phyloP scores from a whole-genome alignment of 2,888 invertebrate species.

The Cryptophagus acutangulus region DNA sequence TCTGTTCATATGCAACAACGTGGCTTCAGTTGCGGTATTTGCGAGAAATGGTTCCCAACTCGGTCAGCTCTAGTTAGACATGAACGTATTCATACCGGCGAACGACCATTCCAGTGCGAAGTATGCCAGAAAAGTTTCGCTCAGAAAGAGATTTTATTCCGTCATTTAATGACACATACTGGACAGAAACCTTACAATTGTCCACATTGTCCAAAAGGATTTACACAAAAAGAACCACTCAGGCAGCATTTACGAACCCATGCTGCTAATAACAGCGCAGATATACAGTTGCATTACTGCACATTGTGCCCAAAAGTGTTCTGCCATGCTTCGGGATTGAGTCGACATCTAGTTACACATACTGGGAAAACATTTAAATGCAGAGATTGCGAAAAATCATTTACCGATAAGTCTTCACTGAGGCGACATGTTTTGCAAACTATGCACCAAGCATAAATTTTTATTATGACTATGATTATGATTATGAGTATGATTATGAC shows the following conservation, averaged over 20 bases:
- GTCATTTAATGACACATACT: constrained; percentile 58
- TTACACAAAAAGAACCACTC: constrained; percentile 68
- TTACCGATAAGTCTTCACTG: constrained; percentile 68
- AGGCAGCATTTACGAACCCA: constrained; percentile 59
- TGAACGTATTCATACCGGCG: constrained; percentile 63
- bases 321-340: constrained; percentile 60
- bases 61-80: constrained; percentile 64
- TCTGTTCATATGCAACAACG: constrained; percentile 58
- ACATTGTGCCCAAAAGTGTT: constrained; percentile 61
- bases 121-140: constrained; percentile 61
- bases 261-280: constrained; percentile 52
- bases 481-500: no score
- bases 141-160: constrained; percentile 65
- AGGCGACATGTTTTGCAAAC: constrained; percentile 55
- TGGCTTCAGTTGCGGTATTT: constrained; percentile 56
- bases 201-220: constrained; percentile 60
- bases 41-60: constrained; percentile 65
- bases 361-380: constrained; percentile 62
- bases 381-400: constrained; percentile 60
- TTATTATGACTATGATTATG: no score
- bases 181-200: constrained; percentile 65
- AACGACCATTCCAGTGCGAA: constrained; percentile 52
- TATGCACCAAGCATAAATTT: constrained; percentile 35
- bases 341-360: constrained; percentile 63
- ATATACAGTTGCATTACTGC: constrained; percentile 62